Conservation (phyloP, 2,888 invertebrate genomes). For the Epistrophe eligans region DNA sequence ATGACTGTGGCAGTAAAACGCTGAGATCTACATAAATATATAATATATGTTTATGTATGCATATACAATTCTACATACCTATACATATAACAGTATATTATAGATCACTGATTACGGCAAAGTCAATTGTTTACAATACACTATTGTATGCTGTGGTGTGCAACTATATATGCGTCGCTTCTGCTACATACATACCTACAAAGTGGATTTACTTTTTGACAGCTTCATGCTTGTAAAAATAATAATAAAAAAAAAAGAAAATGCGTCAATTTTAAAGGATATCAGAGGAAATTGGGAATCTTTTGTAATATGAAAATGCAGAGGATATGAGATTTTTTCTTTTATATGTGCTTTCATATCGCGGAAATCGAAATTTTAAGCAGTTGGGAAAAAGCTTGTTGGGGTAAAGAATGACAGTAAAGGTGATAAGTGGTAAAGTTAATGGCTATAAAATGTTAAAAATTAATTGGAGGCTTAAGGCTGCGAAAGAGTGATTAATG, state of each 20-base stretch:
- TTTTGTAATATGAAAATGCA: constrained; percentile 40
- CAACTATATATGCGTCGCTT: not conserved
- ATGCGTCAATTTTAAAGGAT: constrained; percentile 57
- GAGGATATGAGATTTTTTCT: constrained; percentile 17
- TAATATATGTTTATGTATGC: no score
- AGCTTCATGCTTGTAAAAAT: constrained; percentile 46
- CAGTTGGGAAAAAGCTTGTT: not conserved
- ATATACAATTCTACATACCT: no score
- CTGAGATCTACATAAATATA: no score
- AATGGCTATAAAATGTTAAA: constrained; percentile 31
- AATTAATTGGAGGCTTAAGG: constrained; percentile 34
- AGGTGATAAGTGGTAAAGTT: constrained; percentile 22
- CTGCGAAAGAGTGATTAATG: constrained; percentile 7
- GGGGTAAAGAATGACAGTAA: constrained; percentile 4
- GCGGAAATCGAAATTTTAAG: constrained; percentile 57
- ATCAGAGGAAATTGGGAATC: constrained; percentile 51
- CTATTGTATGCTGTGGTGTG: constrained; percentile 8
- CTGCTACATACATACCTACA: constrained; percentile 13
- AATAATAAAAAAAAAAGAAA: constrained; percentile 26
- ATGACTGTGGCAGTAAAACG: no score
- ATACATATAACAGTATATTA: no score
- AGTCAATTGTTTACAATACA: constrained; percentile 42
- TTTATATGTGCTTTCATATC: not conserved
- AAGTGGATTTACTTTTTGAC: constrained; percentile 62
- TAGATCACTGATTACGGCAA: constrained; percentile 25